Percentiles rank a stretch among this genome's conserved stretches.
These are phyloP conservation scores for Turritopsis rubra DNA, from an alignment of 30 jellyfish, hydroid and myxozoan species.

Conservation along the genomic window DNA sequence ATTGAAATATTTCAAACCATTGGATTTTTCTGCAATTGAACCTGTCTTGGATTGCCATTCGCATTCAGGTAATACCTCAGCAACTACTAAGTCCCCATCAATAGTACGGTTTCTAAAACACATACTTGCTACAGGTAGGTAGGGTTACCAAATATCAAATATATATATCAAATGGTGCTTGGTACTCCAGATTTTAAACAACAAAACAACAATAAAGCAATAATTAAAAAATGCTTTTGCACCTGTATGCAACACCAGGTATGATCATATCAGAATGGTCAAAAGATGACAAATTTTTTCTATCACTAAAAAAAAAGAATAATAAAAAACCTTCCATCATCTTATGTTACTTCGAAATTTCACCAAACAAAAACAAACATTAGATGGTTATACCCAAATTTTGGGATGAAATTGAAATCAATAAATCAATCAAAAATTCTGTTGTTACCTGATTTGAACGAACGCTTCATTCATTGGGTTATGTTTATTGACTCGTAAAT, in stretches of 20 bases:
- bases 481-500: conserved; percentile 29
- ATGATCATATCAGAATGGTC: not conserved
- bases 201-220: not conserved
- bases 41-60: conserved; percentile 20
- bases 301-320: conserved; percentile 3
- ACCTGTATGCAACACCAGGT: conserved; percentile 22
- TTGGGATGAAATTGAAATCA: not conserved
- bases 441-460: conserved; percentile 2
- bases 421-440: not conserved
- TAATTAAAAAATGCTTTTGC: not conserved
- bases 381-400: too few relatives aligned
- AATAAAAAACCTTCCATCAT: not conserved
- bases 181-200: too few relatives aligned
- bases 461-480: conserved; percentile 28
- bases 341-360: too few relatives aligned
- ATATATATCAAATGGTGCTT: too few relatives aligned
- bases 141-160: too few relatives aligned
- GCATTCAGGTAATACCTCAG: conserved; percentile 19
- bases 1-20: not conserved
- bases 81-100: conserved; percentile 39
- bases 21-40: not conserved
- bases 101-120: conserved; percentile 32
- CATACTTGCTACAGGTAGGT: not conserved
- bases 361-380: too few relatives aligned
- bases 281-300: not conserved